A percentile compares a stretch with the other conserved stretches of the same genome.
phyloP scores from a whole-genome alignment of 2,797 vertebrate species.

The Phaenicophaeus curvirostris region DNA sequence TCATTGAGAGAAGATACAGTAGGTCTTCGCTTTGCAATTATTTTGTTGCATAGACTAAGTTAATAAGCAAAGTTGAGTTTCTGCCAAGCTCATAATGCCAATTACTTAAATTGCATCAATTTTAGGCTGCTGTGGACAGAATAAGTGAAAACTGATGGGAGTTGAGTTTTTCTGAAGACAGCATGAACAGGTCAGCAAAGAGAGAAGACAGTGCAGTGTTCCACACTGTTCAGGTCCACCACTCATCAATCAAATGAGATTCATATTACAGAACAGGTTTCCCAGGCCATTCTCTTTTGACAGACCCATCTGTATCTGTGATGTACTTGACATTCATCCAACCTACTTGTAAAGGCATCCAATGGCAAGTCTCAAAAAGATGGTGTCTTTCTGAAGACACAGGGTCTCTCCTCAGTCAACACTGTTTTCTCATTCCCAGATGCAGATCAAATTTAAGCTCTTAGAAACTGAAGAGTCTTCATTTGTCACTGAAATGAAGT shows the following conservation, averaged over 20 bases:
- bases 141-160: background rate
- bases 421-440: background rate
- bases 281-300: background rate
- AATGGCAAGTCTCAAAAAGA: background rate
- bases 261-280: background rate
- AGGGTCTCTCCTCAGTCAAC: accelerated
- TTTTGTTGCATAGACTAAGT: background rate
- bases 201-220: background rate
- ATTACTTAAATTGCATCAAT: background rate
- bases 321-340: background rate
- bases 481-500: background rate
- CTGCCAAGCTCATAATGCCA: background rate
- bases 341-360: background rate
- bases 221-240: background rate
- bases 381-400: background rate
- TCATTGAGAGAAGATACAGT: background rate
- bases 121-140: background rate
- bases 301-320: background rate
- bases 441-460: background rate
- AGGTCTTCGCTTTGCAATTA: background rate
- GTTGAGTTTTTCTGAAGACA: background rate
- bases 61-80: background rate
- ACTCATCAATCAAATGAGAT: background rate
- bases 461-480: background rate
- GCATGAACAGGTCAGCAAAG: background rate